A percentile compares a stretch with the other conserved stretches of the same genome.
Conservation (phyloP, 2,113 vertebrate genomes). For the Macroglossus sobrinus region DNA sequence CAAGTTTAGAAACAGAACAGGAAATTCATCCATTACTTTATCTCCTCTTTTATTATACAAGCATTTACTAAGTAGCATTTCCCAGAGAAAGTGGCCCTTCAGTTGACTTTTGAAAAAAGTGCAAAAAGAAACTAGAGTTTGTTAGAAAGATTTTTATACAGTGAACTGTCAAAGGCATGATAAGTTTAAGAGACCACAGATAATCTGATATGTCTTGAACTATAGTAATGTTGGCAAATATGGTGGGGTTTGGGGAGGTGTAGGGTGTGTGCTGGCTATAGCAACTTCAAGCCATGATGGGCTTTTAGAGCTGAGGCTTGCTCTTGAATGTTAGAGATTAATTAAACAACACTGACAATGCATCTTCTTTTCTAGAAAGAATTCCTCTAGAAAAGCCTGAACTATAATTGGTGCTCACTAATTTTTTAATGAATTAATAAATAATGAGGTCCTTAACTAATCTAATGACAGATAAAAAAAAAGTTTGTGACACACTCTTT, state of each 20-base stretch:
- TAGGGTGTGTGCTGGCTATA: not conserved
- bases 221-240: not conserved
- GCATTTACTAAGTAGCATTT: not conserved
- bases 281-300: not conserved
- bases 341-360: not conserved
- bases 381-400: not conserved
- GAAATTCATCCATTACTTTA: not conserved
- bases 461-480: not conserved
- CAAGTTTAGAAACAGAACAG: not conserved
- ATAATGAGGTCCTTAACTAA: not conserved
- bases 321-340: not conserved
- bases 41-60: not conserved
- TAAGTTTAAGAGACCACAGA: not conserved
- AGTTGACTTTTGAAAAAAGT: not conserved
- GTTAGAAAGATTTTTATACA: not conserved
- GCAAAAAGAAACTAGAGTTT: not conserved
- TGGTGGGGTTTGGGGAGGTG: too few species aligned
- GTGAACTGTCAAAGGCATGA: not conserved
- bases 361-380: not conserved
- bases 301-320: not conserved
- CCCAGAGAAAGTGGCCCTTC: not conserved
- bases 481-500: not conserved
- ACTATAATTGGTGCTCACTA: not conserved
- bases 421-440: not conserved
- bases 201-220: not conserved